Percentiles rank a stretch among this genome's conserved stretches.
These are phyloP conservation scores for Palythoa heliodiscus DNA, from an alignment of 92 coral and sea anemone species.

Conservation along the genomic window DNA sequence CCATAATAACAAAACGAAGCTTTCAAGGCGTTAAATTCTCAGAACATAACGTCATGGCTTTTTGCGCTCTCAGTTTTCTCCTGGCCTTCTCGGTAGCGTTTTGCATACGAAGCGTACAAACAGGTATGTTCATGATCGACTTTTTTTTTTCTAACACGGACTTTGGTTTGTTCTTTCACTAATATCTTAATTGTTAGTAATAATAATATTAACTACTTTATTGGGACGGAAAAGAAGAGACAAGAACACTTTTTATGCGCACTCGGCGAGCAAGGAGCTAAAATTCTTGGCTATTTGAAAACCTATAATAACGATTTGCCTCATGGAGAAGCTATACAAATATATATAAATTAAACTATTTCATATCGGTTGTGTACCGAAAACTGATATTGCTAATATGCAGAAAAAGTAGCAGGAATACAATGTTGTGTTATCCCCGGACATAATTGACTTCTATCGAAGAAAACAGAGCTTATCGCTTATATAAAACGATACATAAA, in stretches of 20 bases:
- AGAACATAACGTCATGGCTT: constrained; percentile 21
- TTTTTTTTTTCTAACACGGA: background rate
- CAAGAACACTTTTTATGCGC: constrained; percentile 2
- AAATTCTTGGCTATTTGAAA: background rate
- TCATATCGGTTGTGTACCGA: background rate
- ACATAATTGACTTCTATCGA: constrained; percentile 22
- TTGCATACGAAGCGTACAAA: background rate
- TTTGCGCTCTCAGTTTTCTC: background rate
- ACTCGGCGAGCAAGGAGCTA: background rate
- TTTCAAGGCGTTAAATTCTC: constrained; percentile 12
- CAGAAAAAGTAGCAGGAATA: background rate
- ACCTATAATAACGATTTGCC: background rate
- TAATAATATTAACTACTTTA: constrained; percentile 18
- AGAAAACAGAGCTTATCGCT: background rate
- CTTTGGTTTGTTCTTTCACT: constrained; percentile 8
- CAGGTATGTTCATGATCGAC: background rate
- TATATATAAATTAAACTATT: constrained; percentile 10
- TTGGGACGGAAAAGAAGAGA: background rate
- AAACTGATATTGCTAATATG: constrained; percentile 3
- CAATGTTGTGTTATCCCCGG: constrained; percentile 1
- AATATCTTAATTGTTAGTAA: constrained; percentile 37
- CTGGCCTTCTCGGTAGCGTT: background rate
- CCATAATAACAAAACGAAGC: background rate
- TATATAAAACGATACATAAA: background rate
- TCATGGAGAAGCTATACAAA: background rate